Evolutionary conservation across 1,140 invertebrate species (phyloP), one percentile per base, ranked within the genome.

Genomic region (Bombus confusus): DNA sequence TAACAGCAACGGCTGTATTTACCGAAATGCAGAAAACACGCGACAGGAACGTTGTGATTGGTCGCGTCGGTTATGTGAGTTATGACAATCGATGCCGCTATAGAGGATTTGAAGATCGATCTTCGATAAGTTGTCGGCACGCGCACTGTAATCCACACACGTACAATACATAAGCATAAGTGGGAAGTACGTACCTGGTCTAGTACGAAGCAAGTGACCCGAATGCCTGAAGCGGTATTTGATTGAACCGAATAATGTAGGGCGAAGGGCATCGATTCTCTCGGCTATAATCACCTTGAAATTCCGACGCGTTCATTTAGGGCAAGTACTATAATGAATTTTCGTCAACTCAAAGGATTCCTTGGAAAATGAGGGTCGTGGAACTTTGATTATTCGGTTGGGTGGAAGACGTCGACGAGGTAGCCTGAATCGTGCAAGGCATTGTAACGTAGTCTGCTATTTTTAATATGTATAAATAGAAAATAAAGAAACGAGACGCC

Each of bases 171-270:
- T 41, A 72, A 34, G 13, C 62, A 37, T 57, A 68, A 37, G 31
- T 25, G 43, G 12, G 74, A 47, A 43, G 64, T 69, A 52, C 34
- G 41, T 83, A 83, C 62, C 31, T 39, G 34, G 31, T 22, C 8
- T n/a, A 78, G 52, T 52, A 68, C 75, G 69, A 83, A 75, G 74
- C 76, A 75, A 71, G 68, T 71, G 91, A 93, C 90, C 91, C 80
- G 87, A 91, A 93, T 92, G 92, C 91, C 87, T 89, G 86, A 87
- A 90, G 86, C 91, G 88, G 78, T 83, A 93, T 91, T 92, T 88
- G 92, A 93, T 92, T 90, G 87, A 88, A 91, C 87, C 91, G 90
- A 93, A 93, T 94, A 92, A 94, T 93, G 90, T 91, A 92, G 90
- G 90, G 71, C 91, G 92, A 93, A 93, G 91, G 91, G 91, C 92